A percentile compares a stretch with the other conserved stretches of the same genome.
These are phyloP conservation scores for Nysson spinosus DNA, from an alignment of 2,888 invertebrate genomes.

Conservation along the genomic window DNA sequence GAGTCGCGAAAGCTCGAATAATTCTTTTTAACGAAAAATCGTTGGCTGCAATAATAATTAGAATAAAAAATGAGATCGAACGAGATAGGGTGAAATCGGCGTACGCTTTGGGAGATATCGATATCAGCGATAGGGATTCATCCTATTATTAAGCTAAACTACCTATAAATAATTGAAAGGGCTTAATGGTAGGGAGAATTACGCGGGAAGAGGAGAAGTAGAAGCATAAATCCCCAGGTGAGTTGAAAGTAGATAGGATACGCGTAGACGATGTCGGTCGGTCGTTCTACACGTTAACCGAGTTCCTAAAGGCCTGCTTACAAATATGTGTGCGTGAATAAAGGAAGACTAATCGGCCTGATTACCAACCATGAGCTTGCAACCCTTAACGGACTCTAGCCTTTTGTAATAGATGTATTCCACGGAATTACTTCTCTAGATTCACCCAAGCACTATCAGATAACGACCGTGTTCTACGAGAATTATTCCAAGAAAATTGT, in stretches of 20 bases:
- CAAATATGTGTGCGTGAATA: conserved; percentile 50
- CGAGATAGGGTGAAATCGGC: not conserved
- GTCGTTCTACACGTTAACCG: conserved; percentile 29
- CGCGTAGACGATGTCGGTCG: conserved; percentile 30
- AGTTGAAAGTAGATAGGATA: conserved; percentile 63
- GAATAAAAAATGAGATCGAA: no score
- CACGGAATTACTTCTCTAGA: not conserved
- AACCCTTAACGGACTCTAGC: conserved; percentile 40
- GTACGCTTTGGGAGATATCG: conserved; percentile 39
- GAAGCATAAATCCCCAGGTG: conserved; percentile 68
- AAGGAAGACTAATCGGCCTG: conserved; percentile 59
- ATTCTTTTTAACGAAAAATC: no score
- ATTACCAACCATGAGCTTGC: conserved; percentile 61
- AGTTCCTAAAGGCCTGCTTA: conserved; percentile 59
- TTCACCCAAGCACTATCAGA: not conserved
- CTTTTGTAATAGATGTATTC: no score
- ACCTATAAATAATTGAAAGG: conserved; percentile 72
- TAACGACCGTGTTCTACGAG: not conserved
- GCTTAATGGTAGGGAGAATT: conserved; percentile 75
- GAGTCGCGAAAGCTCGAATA: no score
- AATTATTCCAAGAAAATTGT: not conserved
- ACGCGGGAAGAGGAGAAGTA: conserved; percentile 63
- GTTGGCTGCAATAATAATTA: no score
- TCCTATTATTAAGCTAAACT: conserved; percentile 75
- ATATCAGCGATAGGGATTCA: conserved; percentile 54